A percentile compares a stretch with the other conserved stretches of the same genome.
phyloP scores from a whole-genome alignment of 1,140 invertebrate species.

The Saccostrea glomerata region DNA sequence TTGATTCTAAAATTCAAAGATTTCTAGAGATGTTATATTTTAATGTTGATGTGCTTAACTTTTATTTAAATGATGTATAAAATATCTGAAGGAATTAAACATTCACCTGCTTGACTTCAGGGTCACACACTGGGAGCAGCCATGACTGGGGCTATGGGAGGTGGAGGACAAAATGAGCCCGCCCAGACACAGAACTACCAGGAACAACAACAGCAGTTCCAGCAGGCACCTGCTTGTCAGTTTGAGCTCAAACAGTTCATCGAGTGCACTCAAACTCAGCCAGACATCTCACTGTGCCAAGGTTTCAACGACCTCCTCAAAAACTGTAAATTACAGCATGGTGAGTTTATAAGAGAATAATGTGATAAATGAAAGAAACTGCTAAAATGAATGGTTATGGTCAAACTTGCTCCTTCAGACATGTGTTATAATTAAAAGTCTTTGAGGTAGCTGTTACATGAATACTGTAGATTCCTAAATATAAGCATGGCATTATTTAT shows the following conservation, averaged over 20 bases:
- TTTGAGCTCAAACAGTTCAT: slow-evolving; percentile 79
- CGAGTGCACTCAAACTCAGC: slow-evolving; percentile 76
- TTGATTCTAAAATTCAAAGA: no score
- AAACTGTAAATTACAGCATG: slow-evolving; percentile 74
- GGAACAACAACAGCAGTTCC: slow-evolving; percentile 61
- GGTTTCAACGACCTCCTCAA: slow-evolving; percentile 78
- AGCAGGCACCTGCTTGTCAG: slow-evolving; percentile 73
- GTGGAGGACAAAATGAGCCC: slow-evolving; percentile 49
- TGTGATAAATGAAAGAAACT: neutral
- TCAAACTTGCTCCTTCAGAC: neutral
- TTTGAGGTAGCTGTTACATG: neutral
- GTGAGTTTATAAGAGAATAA: slow-evolving; percentile 57
- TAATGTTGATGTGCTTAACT: no score
- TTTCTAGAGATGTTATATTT: no score
- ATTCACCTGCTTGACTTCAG: slow-evolving; percentile 56
- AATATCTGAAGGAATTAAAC: no score
- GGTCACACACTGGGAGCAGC: slow-evolving; percentile 77
- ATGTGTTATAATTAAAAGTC: neutral
- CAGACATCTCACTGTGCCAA: slow-evolving; percentile 75
- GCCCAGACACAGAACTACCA: slow-evolving; percentile 52
- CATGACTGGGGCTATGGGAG: slow-evolving; percentile 71
- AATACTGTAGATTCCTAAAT: no score
- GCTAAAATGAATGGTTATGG: neutral
- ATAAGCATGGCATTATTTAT: no score
- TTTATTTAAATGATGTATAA: no score